phyloP scores from a whole-genome alignment of 2,888 invertebrate species.

The Monopis laevigella region DNA sequence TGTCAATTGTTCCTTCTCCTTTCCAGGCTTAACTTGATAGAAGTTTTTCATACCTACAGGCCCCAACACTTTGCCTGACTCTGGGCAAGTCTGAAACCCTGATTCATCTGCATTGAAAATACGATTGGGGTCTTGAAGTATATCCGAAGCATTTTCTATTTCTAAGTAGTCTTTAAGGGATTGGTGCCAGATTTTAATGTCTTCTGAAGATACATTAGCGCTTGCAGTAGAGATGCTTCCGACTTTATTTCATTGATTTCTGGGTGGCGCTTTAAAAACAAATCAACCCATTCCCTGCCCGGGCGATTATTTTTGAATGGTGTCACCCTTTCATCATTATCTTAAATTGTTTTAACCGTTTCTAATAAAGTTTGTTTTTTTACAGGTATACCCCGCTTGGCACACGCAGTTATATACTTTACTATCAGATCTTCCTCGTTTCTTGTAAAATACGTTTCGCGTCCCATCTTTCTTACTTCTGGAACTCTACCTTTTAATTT shows the following conservation, averaged over 20 bases:
- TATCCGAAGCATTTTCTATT: constrained; percentile 2
- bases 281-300: constrained; percentile 13
- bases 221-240: constrained; percentile 13
- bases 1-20: constrained; percentile 13
- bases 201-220: constrained; percentile 11
- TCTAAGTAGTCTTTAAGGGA: neutral
- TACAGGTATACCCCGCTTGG: constrained; percentile 1
- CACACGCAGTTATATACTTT: neutral
- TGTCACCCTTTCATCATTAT: constrained; percentile 9
- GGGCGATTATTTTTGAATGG: constrained; percentile 10
- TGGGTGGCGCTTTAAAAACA: constrained; percentile 14
- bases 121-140: constrained; percentile 5
- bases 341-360: constrained; percentile 12
- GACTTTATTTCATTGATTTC: constrained; percentile 11
- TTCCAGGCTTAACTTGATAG: constrained; percentile 1
- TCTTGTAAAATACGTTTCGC: neutral
- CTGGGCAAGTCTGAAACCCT: neutral
- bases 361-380: neutral
- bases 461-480: constrained; percentile 12
- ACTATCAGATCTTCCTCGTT: constrained; percentile 3
- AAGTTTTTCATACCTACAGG: constrained; percentile 9
- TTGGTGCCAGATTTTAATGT: constrained; percentile 12
- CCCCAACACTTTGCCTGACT: constrained; percentile 7
- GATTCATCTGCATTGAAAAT: constrained; percentile 13
- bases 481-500: constrained; percentile 9